Conservation (phyloP, 2,113 vertebrate species). For the Forbesichthys agassizii region DNA sequence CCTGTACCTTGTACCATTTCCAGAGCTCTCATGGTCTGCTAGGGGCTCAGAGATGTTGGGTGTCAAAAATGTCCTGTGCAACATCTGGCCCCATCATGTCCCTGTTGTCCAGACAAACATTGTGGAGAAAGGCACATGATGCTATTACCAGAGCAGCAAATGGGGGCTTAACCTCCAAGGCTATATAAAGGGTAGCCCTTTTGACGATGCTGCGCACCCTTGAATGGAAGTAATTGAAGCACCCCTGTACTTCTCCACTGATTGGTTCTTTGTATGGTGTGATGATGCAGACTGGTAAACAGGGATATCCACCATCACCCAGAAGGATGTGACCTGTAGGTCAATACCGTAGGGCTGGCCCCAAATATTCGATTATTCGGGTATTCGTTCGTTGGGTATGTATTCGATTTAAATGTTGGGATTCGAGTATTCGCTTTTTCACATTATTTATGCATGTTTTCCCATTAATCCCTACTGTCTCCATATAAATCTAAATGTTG, state of each 20-base stretch:
- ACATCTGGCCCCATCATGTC: slow-evolving; percentile 10
- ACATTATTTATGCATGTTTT: too few relatives aligned
- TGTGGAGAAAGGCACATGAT: slow-evolving; percentile 22
- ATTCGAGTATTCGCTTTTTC: too few relatives aligned
- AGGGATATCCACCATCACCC: slow-evolving; percentile 23
- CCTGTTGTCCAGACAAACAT: slow-evolving; percentile 25
- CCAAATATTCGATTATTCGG: too few relatives aligned
- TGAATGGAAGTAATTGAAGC: slow-evolving; percentile 12
- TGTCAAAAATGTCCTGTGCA: not conserved
- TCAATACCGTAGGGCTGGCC: not conserved
- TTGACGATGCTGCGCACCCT: not conserved
- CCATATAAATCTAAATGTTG: too few relatives aligned
- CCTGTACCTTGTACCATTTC: not conserved
- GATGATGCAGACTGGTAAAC: slow-evolving; percentile 13
- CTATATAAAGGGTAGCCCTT: not conserved
- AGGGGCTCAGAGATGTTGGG: not conserved
- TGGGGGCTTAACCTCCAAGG: not conserved
- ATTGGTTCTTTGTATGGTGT: slow-evolving; percentile 26
- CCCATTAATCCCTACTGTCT: too few relatives aligned
- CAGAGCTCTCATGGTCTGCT: not conserved
- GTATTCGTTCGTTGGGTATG: too few relatives aligned
- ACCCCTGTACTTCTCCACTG: not conserved
- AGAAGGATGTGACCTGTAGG: slow-evolving; percentile 19
- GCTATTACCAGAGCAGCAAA: slow-evolving; percentile 8
- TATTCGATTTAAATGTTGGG: too few relatives aligned